Base-by-base conservation (phyloP, 2,797 vertebrate genomes). In the Zenarchopterus dispar region DNA sequence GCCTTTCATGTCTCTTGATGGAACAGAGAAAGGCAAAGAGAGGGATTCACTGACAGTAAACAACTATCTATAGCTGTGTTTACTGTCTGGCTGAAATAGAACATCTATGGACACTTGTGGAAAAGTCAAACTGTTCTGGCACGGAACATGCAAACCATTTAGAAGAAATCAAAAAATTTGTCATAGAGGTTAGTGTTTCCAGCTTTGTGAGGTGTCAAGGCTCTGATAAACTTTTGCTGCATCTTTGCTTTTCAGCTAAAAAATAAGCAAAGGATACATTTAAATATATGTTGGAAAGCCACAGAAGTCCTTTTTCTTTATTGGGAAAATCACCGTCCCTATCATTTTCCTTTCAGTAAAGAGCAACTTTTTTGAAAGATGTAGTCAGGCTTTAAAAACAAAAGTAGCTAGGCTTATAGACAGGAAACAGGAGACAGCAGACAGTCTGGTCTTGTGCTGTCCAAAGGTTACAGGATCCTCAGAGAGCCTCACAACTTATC, bases 11-110 rank as follows among this genome's bases (percentile, higher is more conserved):
- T 92, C 72, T 86, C 82, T 63, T 49, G 75, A 70, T 67, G 85
- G 88, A 85, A 90, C 88, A 87, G 78, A 83, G 76, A 53, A 78
- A 67, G 78, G 83, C 81, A 88, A 89, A 87, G 88, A 89, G 80
- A 79, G 77, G 80, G 86, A 92, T 88, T 87, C 85, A 84, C 87
- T 68, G 77, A 82, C 67, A 47, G 88, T 73, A 89, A 89, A 85
- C 74, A 87, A 65, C 80, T 75, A 59, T 77, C 62, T 80, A 77
- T 84, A 79, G 78, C 75, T 5, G 24, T 88, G 76, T 91, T 89
- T 85, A 77, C 86, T 73, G 62, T 80, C 50, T n/a, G 61, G 73
- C 86, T 59, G 54, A 90, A 91, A 91, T 88, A 89, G 89, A 87
- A 86, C 66, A 43, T 78, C 65, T 65, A 85, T 64, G 62, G 70